Conservation (phyloP, 2,797 vertebrate genomes). For the Poliocrania exsul region DNA sequence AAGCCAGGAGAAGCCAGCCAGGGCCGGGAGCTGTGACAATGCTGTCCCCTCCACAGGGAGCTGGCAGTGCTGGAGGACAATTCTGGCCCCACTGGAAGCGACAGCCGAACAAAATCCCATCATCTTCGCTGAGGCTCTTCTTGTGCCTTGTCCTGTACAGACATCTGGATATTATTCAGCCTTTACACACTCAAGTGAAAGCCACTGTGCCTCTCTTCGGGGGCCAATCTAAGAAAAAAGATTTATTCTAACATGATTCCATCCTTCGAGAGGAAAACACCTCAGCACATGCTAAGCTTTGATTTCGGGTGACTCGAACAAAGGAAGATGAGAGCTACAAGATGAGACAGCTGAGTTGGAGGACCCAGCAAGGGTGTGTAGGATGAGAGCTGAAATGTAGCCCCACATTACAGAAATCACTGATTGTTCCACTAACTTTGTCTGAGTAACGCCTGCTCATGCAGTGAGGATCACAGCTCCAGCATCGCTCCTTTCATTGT, state of each 20-base stretch:
- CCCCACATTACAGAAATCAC: neutral
- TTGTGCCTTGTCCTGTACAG: accelerated
- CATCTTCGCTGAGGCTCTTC: neutral
- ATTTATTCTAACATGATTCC: accelerated
- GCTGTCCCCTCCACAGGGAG: neutral
- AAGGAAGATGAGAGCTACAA: neutral
- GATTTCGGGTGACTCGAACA: neutral
- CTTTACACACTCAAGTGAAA: neutral
- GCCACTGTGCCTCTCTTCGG: neutral
- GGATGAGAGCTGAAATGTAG: neutral
- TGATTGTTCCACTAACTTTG: neutral
- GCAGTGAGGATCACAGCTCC: neutral
- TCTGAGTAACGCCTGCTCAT: accelerated
- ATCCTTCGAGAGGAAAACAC: neutral
- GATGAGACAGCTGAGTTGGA: neutral
- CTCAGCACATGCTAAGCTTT: neutral
- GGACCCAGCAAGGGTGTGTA: neutral
- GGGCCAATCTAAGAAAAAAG: neutral
- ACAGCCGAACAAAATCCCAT: neutral
- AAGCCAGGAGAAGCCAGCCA: neutral
- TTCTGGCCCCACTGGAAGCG: neutral
- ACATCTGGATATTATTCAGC: neutral
- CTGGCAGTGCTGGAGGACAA: accelerated
- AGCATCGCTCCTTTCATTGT: neutral
- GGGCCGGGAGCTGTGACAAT: neutral